These are phyloP conservation scores for Cottus gobio DNA, from an alignment of 2,113 vertebrate species.

Conservation along the genomic window DNA sequence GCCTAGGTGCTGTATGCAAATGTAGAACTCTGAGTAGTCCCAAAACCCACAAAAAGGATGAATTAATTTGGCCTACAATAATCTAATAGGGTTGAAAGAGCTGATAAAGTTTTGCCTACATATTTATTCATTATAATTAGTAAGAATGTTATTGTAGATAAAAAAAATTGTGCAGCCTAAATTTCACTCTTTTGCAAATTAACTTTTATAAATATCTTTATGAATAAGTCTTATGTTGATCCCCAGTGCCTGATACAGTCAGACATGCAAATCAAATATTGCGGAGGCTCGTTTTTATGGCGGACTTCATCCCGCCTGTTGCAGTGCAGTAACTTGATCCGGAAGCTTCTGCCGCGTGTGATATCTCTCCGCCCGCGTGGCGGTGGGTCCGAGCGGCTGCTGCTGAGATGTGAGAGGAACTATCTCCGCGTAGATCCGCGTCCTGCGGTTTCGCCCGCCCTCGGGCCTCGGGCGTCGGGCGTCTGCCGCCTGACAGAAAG, in stretches of 20 bases:
- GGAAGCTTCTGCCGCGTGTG: not conserved
- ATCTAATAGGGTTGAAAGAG: not conserved
- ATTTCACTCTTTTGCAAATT: not conserved
- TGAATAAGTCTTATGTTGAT: not conserved
- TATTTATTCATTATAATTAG: not conserved
- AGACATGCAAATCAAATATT: not conserved
- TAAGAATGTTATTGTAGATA: not conserved
- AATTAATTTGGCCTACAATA: not conserved
- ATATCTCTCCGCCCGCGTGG: conserved; percentile 35
- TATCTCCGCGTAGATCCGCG: conserved; percentile 44
- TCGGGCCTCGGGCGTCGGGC: conserved; percentile 25
- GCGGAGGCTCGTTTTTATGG: not conserved
- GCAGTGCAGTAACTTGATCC: conserved; percentile 17
- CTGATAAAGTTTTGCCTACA: not conserved
- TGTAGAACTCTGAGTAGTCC: not conserved
- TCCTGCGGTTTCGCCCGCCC: conserved; percentile 50
- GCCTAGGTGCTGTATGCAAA: not conserved
- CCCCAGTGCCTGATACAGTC: not conserved
- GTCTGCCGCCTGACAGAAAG: conserved; percentile 57
- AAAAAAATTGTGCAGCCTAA: not conserved
- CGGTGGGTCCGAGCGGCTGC: conserved; percentile 36
- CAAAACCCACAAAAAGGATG: not conserved
- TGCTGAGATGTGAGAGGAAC: conserved; percentile 53
- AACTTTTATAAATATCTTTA: not conserved
- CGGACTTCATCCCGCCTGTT: not conserved